A percentile compares a stretch with the other conserved stretches of the same genome.
These are phyloP conservation scores for Ametastegia equiseti DNA, from an alignment of 2,888 invertebrate genomes.

Conservation along the genomic window DNA sequence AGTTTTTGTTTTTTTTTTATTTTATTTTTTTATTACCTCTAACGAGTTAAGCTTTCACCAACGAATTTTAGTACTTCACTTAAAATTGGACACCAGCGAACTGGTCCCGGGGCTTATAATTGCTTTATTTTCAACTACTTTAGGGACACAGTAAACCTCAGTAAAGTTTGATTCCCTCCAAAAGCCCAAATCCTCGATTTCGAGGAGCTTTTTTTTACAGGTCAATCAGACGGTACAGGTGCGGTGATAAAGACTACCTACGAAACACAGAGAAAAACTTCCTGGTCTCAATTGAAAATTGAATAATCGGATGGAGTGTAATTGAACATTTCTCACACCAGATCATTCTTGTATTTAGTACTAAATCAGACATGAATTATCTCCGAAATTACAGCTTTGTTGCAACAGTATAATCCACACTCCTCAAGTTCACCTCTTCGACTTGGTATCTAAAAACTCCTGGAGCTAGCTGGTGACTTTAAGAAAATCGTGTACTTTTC, in stretches of 20 bases:
- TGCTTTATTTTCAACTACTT: not conserved
- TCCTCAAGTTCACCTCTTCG: not conserved
- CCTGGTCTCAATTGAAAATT: not conserved
- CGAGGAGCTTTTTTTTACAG: not conserved
- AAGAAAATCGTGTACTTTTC: not conserved
- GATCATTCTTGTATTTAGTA: not conserved
- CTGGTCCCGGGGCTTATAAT: not conserved
- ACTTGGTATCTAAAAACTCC: not conserved
- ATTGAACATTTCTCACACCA: not conserved
- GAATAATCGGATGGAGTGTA: not conserved
- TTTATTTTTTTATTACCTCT: not conserved
- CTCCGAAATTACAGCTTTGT: not conserved
- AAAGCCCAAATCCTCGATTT: not conserved
- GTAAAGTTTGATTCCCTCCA: not conserved
- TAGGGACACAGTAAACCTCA: not conserved
- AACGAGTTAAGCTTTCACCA: conserved; percentile 4
- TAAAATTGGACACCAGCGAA: not conserved
- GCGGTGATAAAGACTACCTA: not conserved
- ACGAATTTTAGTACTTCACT: conserved; percentile 4
- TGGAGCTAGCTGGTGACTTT: not conserved
- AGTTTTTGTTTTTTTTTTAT: not conserved
- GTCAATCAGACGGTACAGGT: not conserved
- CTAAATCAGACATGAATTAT: not conserved
- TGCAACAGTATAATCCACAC: not conserved
- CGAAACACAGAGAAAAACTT: not conserved